A percentile compares a stretch with the other conserved stretches of the same genome.
phyloP scores from a whole-genome alignment of 1,140 invertebrate genomes.

The Neodiprion pinetum region DNA sequence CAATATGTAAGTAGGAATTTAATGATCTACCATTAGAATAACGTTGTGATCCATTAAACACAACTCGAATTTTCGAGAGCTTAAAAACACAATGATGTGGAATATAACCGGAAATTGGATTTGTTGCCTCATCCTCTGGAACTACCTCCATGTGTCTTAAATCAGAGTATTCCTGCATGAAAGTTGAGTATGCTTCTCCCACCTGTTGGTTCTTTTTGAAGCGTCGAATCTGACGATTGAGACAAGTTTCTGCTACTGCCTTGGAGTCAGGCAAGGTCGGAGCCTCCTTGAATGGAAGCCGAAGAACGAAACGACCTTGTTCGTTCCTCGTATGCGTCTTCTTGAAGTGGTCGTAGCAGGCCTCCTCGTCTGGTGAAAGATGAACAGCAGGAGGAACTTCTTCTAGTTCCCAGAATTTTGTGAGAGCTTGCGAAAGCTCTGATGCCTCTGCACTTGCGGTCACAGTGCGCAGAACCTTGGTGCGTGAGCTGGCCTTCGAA shows the following conservation, averaged over 20 bases:
- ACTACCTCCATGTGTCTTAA: conserved; percentile 44
- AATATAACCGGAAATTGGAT: background rate
- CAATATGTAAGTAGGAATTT: background rate
- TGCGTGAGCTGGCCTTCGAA: background rate
- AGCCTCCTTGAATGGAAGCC: conserved; percentile 11
- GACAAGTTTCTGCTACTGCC: conserved; percentile 10
- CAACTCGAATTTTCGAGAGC: background rate
- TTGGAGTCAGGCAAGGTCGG: no score
- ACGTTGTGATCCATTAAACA: background rate
- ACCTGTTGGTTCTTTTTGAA: conserved; percentile 28
- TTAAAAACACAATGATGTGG: conserved; percentile 9
- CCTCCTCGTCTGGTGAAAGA: background rate
- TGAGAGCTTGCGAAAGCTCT: background rate
- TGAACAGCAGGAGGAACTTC: background rate
- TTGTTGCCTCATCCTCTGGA: background rate
- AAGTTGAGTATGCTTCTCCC: conserved; percentile 36
- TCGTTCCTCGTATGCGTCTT: background rate
- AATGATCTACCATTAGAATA: background rate
- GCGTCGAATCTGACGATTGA: conserved; percentile 25
- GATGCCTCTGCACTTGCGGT: background rate
- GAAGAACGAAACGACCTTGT: background rate
- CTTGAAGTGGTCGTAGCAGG: background rate
- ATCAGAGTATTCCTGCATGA: conserved; percentile 46
- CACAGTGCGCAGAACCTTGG: background rate
- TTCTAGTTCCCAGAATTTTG: conserved; percentile 2